These are phyloP conservation scores for Clupea harengus DNA, from an alignment of 2,113 vertebrate species.

Conservation along the genomic window DNA sequence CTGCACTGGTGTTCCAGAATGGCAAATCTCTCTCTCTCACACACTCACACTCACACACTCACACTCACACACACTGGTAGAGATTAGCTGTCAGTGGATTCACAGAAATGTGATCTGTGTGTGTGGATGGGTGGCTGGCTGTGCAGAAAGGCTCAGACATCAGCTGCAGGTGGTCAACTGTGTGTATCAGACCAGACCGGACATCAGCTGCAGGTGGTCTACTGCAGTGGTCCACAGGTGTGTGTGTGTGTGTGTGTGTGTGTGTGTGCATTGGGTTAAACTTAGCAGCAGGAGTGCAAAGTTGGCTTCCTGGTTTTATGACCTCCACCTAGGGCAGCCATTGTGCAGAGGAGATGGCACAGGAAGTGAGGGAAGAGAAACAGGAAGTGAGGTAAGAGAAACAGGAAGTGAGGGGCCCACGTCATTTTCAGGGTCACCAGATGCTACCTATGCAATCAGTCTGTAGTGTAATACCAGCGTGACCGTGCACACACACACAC, in stretches of 20 bases:
- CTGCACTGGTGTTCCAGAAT: too few species aligned
- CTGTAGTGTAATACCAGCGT: too few species aligned
- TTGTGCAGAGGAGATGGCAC: background rate
- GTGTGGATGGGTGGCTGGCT: too few species aligned
- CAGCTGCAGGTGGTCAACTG: too few species aligned
- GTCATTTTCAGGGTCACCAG: background rate
- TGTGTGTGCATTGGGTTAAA: background rate
- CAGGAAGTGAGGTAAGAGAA: conserved; percentile 30
- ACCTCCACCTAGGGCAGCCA: background rate
- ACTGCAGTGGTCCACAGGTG: background rate
- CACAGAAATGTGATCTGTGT: too few species aligned
- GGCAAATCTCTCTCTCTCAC: background rate
- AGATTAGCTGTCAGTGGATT: too few species aligned
- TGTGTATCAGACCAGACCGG: too few species aligned
- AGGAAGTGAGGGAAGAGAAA: conserved; percentile 22
- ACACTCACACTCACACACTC: background rate
- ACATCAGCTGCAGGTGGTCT: too few species aligned
- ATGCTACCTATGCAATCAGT: background rate
- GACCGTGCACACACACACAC: too few species aligned
- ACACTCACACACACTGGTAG: background rate
- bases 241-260: background rate
- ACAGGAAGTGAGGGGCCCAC: background rate
- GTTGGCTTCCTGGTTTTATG: background rate
- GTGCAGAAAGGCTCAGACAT: too few species aligned
- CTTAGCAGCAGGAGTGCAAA: background rate